Base-by-base conservation (phyloP, 2,888 invertebrate genomes). In the Lacanobia wlatinum region DNA sequence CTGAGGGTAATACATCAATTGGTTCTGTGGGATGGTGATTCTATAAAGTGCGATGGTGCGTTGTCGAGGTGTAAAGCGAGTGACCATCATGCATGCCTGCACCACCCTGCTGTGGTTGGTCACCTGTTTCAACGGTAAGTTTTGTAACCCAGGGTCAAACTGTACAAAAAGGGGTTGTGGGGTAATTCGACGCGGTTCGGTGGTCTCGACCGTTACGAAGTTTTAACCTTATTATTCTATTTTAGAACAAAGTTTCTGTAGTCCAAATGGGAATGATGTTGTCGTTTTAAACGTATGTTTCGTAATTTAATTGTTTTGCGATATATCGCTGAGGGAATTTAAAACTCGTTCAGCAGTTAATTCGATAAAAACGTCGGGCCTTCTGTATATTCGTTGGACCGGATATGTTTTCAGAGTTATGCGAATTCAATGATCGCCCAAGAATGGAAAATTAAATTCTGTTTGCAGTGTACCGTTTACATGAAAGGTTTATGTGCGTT, bases 91-190 rank as follows among this genome's bases (percentile, higher is more conserved):
- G 91, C 93, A 92, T 83, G 86, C 94, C 82, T 94, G 93, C 89
- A 90, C 92, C 70, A 88, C 91, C 72, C 83, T 95, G 66, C 83
- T 96, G 87, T 95, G 94, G 94, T 85, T 95, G 88, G 84, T 94
- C 92, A 92, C 92, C 89, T 95, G 94, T 92, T 93, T 95, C 78
- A 92, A 93, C 87, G 95, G 96, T 96, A 93, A 94, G 96, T 95
- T 90, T 89, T 85, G 80, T 80, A 79, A 87, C 46, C 65, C 78
- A 78, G 87, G 90, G 89, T 89, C 88, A 89, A 89, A 89, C 88
- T 90, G 86, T 87, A 87, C 84, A 81, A 79, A 84, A 83, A 87
- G 89, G 89, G 91, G 87, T 87, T 84, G 85, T 63, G 71, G 80
- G 77, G 82, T 82, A 84, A 85, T 87, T 86, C 80, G 93, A 89